Evolutionary conservation across 2,113 vertebrate genomes (phyloP), one percentile per base, ranked within the genome.

Genomic region (Sorex araneus): DNA sequence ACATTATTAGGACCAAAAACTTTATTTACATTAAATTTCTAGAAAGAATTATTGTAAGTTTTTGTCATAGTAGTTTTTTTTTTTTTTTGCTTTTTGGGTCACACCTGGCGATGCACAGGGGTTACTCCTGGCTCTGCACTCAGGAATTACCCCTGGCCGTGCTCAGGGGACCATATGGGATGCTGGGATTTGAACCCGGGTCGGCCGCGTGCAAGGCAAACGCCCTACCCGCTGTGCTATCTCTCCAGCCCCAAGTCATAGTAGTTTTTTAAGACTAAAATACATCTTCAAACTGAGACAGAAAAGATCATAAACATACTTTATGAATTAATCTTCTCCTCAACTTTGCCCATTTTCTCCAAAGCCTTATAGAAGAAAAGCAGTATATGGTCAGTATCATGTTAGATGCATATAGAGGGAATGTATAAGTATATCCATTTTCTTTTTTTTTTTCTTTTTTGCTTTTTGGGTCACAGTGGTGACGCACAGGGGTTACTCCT

Each of bases 341-440:
- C 11, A 10, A 40, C 2, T 54, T 73, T 8, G 34, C 13, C 10
- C 25, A 36, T 25, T 3, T 8, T 74, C 30, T 43, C 9, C 21
- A 54, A 81, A 82, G 12, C 3, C 19, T 54, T 71, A 11, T 12
- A 16, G 8, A 84, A 1, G n/a, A 19, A 43, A 84, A 80, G 1
- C 30, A 84, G 67, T 45, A 43, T 28, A 5, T 19, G 45, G 3
- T 69, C 34, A 74, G 1, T 64, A 47, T 70, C 67, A 83, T 34
- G 69, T 43, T 43, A 50, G 34, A 45, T 64, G 3, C 34, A 47
- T 69, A 54, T 81, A 30, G 6, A 40, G 40, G 57, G 12, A 73
- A 3, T 71, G 27, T 73, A 78, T 60, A 40, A 76, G 21, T 66
- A 36, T n/a, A 64, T 94, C 89, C 34, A 60, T 96, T 97, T 96